Base-by-base conservation (phyloP, 2,888 invertebrate species). In the Calliphora vomitoria region DNA sequence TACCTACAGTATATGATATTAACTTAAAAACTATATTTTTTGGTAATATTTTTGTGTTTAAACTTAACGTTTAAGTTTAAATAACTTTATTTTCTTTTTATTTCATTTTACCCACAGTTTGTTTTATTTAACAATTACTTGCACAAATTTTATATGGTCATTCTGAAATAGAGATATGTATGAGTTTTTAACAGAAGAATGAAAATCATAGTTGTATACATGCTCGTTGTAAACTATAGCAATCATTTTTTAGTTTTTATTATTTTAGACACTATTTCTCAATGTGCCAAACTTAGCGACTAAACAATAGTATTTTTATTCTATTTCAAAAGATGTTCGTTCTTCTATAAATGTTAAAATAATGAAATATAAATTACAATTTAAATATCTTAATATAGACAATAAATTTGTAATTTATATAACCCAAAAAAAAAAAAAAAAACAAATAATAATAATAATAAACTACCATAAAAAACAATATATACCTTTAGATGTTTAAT, bases 341-440 rank as follows among this genome's bases (percentile, higher is more conserved):
- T 69, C 69, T 82, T 69, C 20, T 76, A 58, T 35, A 53, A 13
- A 69, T 20, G 35, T 41, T 47, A 31, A 44, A 20, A 20, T 20
- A 35, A 31, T 5, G 31, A 82, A 55, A 58, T 82, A 72, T 83
- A 76, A 80, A 83, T 76, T 76, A 71, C 83, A 80, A 66, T 80
- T 78, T 72, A 76, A 72, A 62, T 41, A 66, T 82, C 68, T 85
- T 85, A 62, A 82, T 66, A 74, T 13, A 69, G 87, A 82, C 89
- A 89, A 88, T 88, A 88, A 87, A 78, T 84, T 85, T 85, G 82
- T 85, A 85, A 86, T 87, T 86, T 88, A 60, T 84, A 80, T 71
- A 75, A 25, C 15, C 20, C 74, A 74, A 25, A 25, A 25, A 69
- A 3, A 20, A 72, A 58, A 50, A 44, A 15, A 18, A 53, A 72